A percentile compares a stretch with the other conserved stretches of the same genome.
Conservation (phyloP, 2,797 vertebrate species). For the Anableps anableps region DNA sequence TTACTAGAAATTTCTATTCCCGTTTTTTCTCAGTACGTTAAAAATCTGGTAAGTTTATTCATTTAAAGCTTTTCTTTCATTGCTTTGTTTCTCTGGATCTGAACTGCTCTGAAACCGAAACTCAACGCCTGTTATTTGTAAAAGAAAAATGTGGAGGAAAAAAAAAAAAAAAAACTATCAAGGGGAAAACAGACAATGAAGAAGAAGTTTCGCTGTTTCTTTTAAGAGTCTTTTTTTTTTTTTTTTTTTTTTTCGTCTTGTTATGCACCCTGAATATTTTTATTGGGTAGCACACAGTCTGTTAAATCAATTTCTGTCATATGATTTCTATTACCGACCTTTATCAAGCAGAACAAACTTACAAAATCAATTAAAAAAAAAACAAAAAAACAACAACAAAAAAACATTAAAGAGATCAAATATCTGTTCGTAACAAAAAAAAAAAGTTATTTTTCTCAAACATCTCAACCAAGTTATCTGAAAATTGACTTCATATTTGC, state of each 20-base stretch:
- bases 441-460: background rate
- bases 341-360: background rate
- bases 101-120: constrained; percentile 8
- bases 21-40: background rate
- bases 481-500: background rate
- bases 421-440: background rate
- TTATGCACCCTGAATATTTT: background rate
- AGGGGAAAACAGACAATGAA: background rate
- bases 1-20: background rate
- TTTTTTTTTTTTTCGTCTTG: background rate
- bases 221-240: background rate
- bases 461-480: background rate
- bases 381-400: background rate
- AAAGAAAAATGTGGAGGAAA: too few relatives aligned
- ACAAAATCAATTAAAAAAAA: background rate
- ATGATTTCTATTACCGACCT: background rate
- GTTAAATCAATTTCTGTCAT: constrained; percentile 14
- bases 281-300: background rate
- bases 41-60: background rate
- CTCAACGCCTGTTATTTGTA: background rate
- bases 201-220: background rate
- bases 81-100: background rate
- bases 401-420: background rate
- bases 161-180: background rate
- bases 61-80: background rate